Evolutionary conservation across 2,888 invertebrate species (phyloP).

Genomic region (Camponotus fellah): DNA sequence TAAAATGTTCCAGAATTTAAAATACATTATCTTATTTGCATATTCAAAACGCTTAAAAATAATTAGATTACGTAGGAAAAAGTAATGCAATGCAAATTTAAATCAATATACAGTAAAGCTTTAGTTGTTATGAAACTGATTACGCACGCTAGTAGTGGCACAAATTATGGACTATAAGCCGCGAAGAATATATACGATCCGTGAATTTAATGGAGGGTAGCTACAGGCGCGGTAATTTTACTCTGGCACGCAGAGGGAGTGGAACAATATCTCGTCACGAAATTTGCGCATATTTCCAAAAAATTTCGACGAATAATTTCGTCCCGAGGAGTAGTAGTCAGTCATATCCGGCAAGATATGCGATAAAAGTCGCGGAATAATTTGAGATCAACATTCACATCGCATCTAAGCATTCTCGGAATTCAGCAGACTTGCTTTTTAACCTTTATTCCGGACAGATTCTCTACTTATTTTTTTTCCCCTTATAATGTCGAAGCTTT

Average conservation of each 20-base stretch:
- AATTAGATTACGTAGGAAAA: not conserved
- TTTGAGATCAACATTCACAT: not conserved
- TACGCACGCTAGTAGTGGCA: not conserved
- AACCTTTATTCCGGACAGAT: not conserved
- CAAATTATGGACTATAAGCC: slow-evolving; percentile 1
- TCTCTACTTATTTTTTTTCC: not conserved
- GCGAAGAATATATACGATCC: slow-evolving; percentile 10
- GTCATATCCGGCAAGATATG: slow-evolving; percentile 1
- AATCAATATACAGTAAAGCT: not conserved
- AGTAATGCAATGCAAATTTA: not conserved
- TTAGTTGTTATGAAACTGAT: not conserved
- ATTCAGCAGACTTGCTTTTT: slow-evolving; percentile 17
- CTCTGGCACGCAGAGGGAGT: not conserved
- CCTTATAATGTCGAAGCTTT: slow-evolving; percentile 33
- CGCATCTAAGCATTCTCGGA: slow-evolving; percentile 9
- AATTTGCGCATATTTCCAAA: not conserved
- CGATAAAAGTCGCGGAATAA: not conserved
- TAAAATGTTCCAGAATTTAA: not conserved
- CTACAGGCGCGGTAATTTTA: not conserved
- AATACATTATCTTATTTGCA: not conserved
- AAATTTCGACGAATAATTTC: slow-evolving; percentile 10
- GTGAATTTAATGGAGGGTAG: slow-evolving; percentile 27
- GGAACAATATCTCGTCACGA: slow-evolving; percentile 3
- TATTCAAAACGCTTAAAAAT: not conserved
- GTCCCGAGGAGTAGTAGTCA: not conserved